Evolutionary conservation across 2,888 invertebrate genomes (phyloP).

Genomic region (Dryococelus australis): DNA sequence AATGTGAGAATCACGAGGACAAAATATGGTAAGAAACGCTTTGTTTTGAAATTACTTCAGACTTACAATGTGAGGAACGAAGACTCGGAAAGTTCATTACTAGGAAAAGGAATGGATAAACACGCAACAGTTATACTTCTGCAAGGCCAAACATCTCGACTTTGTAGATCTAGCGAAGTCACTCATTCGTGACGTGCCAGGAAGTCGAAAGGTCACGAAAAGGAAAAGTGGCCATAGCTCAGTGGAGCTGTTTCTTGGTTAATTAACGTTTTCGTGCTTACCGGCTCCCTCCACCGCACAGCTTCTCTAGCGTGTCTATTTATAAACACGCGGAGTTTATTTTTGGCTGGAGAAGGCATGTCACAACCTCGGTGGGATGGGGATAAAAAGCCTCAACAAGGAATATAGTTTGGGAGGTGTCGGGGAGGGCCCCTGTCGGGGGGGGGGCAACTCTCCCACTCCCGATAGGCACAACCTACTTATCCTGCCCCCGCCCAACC

Average conservation of each 20-base stretch:
- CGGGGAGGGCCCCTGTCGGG: background rate
- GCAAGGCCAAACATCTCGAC: no score
- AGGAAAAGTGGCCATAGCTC: background rate
- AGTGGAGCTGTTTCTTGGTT: background rate
- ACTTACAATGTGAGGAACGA: no score
- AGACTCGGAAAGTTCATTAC: no score
- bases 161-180: no score
- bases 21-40: no score
- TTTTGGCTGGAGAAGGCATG: background rate
- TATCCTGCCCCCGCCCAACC: background rate
- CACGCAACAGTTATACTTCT: no score
- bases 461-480: background rate
- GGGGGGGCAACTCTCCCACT: background rate
- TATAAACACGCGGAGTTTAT: background rate
- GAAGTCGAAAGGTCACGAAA: background rate
- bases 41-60: no score
- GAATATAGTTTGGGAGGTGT: slow-evolving; percentile 2
- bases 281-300: no score
- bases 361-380: background rate
- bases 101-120: no score
- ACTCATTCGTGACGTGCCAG: background rate
- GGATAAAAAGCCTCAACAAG: background rate
- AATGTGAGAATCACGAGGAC: no score
- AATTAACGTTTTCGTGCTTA: background rate
- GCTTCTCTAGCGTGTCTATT: background rate